Conservation (phyloP, 2,888 invertebrate genomes). For the Tenthredo livida region DNA sequence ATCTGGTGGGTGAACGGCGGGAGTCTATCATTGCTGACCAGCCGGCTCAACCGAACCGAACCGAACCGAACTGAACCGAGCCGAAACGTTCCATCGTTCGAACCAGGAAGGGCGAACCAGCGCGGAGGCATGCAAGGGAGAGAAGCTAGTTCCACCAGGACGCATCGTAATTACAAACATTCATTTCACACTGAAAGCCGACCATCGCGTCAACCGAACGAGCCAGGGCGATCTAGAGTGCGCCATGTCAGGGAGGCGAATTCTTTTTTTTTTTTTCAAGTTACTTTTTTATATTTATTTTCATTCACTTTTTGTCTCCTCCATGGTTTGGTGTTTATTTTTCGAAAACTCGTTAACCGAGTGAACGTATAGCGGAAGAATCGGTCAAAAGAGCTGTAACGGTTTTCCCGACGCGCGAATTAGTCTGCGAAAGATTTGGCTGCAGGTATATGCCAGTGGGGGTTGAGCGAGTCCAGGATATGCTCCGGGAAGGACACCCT, state of each 20-base stretch:
- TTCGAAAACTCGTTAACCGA: conserved; percentile 40
- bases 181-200: conserved; percentile 77
- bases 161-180: conserved; percentile 77
- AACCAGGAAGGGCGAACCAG: conserved; percentile 21
- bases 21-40: conserved; percentile 72
- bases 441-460: background rate
- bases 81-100: conserved; percentile 32
- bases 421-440: background rate
- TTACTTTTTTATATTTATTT: background rate
- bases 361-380: conserved; percentile 15
- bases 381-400: conserved; percentile 19
- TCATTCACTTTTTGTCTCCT: background rate
- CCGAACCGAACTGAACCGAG: conserved; percentile 55
- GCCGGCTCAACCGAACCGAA: conserved; percentile 67
- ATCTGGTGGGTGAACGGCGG: conserved; percentile 62
- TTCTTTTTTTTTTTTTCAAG: background rate
- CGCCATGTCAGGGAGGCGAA: conserved; percentile 31
- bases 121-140: background rate
- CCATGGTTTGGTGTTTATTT: background rate
- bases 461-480: conserved; percentile 32
- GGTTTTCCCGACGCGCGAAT: background rate
- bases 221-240: conserved; percentile 46
- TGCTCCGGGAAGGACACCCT: conserved; percentile 24
- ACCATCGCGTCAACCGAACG: conserved; percentile 61
- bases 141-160: conserved; percentile 59